Evolutionary conservation across 2,797 vertebrate genomes (phyloP).

Genomic region (Mastacembelus armatus): DNA sequence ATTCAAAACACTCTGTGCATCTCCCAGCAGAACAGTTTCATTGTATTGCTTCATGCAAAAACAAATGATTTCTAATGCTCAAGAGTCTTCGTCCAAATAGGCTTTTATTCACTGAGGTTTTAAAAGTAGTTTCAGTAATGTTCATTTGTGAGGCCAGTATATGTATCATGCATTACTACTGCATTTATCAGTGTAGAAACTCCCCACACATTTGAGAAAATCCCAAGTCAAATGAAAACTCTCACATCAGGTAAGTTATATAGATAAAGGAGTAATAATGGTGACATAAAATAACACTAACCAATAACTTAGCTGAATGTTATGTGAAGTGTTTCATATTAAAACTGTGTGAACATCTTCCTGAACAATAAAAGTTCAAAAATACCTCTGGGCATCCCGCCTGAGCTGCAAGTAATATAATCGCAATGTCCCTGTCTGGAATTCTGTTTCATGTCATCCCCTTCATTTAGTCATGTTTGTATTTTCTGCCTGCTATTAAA

Average conservation of each 20-base stretch:
- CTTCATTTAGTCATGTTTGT: neutral
- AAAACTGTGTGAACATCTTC: no score
- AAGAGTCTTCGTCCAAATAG: neutral
- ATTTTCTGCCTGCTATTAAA: neutral
- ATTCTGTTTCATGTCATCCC: neutral
- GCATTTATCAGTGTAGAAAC: neutral
- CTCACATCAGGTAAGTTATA: no score
- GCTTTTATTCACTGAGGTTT: neutral
- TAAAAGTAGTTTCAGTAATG: neutral
- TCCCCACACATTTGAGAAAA: neutral
- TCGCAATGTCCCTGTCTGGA: neutral
- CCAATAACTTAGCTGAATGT: neutral
- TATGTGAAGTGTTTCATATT: neutral
- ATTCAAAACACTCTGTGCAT: conserved; percentile 45
- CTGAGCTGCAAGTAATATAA: no score
- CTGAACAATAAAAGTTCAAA: no score
- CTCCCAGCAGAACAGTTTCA: conserved; percentile 22
- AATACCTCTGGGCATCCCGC: no score
- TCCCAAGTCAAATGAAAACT: neutral
- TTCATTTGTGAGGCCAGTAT: neutral
- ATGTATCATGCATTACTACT: no score
- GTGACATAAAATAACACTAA: neutral
- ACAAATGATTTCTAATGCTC: neutral
- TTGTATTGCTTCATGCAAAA: conserved; percentile 7
- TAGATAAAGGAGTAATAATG: no score